Conservation (phyloP, 2,113 vertebrate species). For the Copsychus sechellarum region DNA sequence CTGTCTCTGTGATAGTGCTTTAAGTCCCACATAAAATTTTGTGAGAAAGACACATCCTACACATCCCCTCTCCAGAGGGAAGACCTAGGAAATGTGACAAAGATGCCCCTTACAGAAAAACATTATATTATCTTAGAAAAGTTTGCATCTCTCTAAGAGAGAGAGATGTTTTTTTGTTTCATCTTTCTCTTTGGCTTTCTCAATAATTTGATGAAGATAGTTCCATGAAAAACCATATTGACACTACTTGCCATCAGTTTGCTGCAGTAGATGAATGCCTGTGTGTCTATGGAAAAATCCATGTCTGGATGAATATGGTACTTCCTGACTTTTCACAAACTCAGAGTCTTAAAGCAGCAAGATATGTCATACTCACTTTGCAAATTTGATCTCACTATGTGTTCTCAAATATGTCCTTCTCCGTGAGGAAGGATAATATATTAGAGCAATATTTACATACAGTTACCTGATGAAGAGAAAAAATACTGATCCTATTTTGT, state of each 20-base stretch:
- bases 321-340: neutral
- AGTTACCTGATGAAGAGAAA: neutral
- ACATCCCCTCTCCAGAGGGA: neutral
- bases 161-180: neutral
- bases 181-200: neutral
- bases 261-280: neutral
- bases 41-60: neutral
- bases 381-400: neutral
- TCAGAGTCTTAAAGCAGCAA: neutral
- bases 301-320: neutral
- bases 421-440: neutral
- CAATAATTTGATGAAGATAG: neutral
- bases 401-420: neutral
- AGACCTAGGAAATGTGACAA: neutral
- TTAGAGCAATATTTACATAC: neutral
- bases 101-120: neutral
- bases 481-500: neutral
- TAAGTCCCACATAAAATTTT: neutral
- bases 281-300: neutral
- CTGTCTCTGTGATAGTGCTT: neutral
- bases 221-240: neutral
- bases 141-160: neutral
- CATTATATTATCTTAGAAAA: neutral
- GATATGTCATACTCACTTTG: neutral
- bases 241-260: neutral